Evolutionary conservation across 1,140 invertebrate genomes (phyloP).

Genomic region (Sycophaga agraensis): DNA sequence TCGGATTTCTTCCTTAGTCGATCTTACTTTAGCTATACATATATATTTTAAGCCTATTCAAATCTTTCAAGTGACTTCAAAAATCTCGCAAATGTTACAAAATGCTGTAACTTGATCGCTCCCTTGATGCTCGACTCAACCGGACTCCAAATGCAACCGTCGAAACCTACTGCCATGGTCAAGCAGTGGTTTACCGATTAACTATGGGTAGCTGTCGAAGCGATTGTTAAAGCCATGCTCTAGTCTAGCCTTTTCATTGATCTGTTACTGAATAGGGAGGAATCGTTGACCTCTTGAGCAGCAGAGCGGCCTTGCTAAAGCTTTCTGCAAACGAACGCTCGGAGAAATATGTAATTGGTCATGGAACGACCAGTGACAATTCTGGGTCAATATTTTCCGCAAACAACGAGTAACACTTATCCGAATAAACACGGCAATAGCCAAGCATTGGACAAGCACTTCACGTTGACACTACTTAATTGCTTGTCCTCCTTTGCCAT

Average conservation of each 20-base stretch:
- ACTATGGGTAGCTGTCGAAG: too few relatives aligned
- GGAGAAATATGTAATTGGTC: conserved; percentile 29
- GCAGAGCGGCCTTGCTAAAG: background rate
- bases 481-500: conserved; percentile 6
- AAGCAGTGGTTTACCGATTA: too few relatives aligned
- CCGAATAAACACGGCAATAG: conserved; percentile 3
- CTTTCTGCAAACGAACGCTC: conserved; percentile 20
- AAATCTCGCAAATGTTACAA: too few relatives aligned
- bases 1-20: too few relatives aligned
- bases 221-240: background rate
- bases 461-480: conserved; percentile 16
- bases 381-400: conserved; percentile 47
- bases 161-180: too few relatives aligned
- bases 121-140: too few relatives aligned
- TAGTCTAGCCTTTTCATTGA: background rate
- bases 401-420: conserved; percentile 38
- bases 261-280: background rate
- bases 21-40: background rate
- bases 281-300: conserved; percentile 7
- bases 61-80: too few relatives aligned
- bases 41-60: too few relatives aligned
- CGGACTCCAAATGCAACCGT: too few relatives aligned
- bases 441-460: background rate
- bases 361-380: conserved; percentile 31
- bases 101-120: too few relatives aligned